phyloP scores from a whole-genome alignment of 2,113 vertebrate genomes.

The Ornithorhynchus anatinus region DNA sequence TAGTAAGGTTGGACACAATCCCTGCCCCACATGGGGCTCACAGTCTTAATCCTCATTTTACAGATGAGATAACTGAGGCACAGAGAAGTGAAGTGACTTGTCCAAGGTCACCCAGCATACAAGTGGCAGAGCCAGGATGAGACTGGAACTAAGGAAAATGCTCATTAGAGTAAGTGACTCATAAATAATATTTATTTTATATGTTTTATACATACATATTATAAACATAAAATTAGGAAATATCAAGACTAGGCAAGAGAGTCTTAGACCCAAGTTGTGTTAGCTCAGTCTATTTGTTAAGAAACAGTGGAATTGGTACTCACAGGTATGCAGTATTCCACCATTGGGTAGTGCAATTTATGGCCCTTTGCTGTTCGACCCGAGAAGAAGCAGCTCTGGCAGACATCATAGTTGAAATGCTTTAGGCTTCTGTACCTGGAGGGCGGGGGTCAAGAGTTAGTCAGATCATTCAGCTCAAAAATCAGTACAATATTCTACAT shows the following conservation, averaged over 20 bases:
- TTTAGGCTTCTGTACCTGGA: constrained; percentile 94
- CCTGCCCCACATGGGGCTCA: no score
- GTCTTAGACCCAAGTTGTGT: not conserved
- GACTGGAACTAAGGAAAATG: no score
- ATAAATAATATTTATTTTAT: no score
- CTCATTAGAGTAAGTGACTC: no score
- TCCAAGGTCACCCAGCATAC: no score
- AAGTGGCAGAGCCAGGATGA: no score
- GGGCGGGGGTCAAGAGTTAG: constrained; percentile 36
- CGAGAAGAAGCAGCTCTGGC: constrained; percentile 98
- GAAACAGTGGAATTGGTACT: constrained; percentile 54
- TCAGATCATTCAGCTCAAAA: constrained; percentile 3
- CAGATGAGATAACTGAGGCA: no score
- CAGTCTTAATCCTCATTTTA: no score
- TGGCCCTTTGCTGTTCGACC: constrained; percentile 97
- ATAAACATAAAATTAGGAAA: no score
- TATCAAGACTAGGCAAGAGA: not conserved
- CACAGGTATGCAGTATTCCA: constrained; percentile 98
- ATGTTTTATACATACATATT: no score
- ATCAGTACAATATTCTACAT: not conserved
- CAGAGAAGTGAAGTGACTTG: no score
- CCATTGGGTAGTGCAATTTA: constrained; percentile 98
- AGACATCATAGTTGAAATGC: constrained; percentile 98
- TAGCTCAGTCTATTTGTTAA: not conserved
- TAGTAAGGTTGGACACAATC: no score